Evolutionary conservation across 2,888 invertebrate genomes (phyloP).

Genomic region (Trachelus stipa): DNA sequence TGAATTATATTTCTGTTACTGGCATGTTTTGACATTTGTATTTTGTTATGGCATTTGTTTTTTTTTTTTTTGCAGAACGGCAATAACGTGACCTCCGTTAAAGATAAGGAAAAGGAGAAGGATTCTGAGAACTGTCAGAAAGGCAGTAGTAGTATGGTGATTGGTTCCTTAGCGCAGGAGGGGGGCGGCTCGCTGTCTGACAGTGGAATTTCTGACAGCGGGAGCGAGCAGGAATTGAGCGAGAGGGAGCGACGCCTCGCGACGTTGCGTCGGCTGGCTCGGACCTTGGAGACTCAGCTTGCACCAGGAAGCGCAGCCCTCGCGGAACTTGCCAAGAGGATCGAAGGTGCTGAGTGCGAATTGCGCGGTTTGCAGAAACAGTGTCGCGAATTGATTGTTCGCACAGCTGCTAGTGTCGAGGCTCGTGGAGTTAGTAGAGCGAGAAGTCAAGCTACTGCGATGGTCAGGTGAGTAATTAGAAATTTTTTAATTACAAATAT

Average conservation of each 20-base stretch:
- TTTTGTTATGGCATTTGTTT: neutral
- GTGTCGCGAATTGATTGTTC: slow-evolving; percentile 75
- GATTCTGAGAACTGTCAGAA: slow-evolving; percentile 16
- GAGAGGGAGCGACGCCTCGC: slow-evolving; percentile 77
- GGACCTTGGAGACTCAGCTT: slow-evolving; percentile 76
- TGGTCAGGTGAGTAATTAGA: slow-evolving; percentile 45
- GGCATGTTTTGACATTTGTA: neutral
- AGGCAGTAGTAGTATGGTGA: slow-evolving; percentile 40
- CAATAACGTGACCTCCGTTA: slow-evolving; percentile 24
- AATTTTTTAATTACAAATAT: neutral
- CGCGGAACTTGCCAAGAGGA: slow-evolving; percentile 75
- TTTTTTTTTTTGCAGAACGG: slow-evolving; percentile 44
- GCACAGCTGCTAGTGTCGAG: slow-evolving; percentile 69
- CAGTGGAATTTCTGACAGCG: slow-evolving; percentile 84
- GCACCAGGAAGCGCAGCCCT: slow-evolving; percentile 77
- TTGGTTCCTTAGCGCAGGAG: slow-evolving; percentile 55
- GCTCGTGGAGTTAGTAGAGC: slow-evolving; percentile 44
- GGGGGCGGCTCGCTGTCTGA: slow-evolving; percentile 80
- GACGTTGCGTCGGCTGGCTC: slow-evolving; percentile 76
- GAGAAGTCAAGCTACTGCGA: slow-evolving; percentile 28
- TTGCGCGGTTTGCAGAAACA: slow-evolving; percentile 77
- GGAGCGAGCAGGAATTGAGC: slow-evolving; percentile 75
- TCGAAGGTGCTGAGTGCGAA: slow-evolving; percentile 79
- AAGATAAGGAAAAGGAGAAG: slow-evolving; percentile 24
- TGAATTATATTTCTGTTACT: too few relatives aligned